These are phyloP conservation scores for Pseudomyrmex sp. DNA, from an alignment of 1,140 invertebrate genomes.

Conservation along the genomic window DNA sequence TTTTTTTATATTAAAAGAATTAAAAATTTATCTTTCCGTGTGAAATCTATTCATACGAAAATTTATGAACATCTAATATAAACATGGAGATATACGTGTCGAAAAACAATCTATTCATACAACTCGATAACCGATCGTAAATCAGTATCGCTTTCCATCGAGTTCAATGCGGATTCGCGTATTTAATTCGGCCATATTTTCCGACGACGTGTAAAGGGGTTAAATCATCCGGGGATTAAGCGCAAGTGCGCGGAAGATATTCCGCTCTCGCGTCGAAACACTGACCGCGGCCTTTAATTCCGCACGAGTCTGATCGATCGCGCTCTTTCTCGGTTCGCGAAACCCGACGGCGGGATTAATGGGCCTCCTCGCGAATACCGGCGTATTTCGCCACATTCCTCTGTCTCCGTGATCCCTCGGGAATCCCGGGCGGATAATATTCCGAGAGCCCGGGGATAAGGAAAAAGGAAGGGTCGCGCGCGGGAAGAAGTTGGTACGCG, in stretches of 20 bases:
- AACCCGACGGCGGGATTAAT: constrained; percentile 21
- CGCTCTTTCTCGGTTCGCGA: background rate
- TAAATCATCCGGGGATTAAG: constrained; percentile 41
- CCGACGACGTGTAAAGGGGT: background rate
- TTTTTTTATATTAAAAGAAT: too few species aligned
- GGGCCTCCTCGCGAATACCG: constrained; percentile 13
- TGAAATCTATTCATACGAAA: background rate
- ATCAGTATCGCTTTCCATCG: constrained; percentile 11
- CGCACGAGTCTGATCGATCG: constrained; percentile 28
- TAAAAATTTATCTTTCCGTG: too few species aligned
- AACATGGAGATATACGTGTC: constrained; percentile 17
- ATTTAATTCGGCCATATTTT: constrained; percentile 39
- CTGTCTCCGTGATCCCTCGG: constrained; percentile 33
- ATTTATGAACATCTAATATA: background rate
- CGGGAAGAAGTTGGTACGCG: constrained; percentile 24
- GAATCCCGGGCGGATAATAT: constrained; percentile 46
- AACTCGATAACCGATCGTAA: background rate
- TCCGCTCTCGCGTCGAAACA: constrained; percentile 25
- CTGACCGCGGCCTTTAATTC: constrained; percentile 15
- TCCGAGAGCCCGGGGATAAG: background rate
- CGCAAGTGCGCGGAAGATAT: constrained; percentile 29
- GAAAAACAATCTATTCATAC: background rate
- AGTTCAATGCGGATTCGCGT: constrained; percentile 26
- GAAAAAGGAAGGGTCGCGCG: constrained; percentile 20
- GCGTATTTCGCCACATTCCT: constrained; percentile 32